Base-by-base conservation (phyloP, 1,140 invertebrate species). In the Melanaphis sacchari region DNA sequence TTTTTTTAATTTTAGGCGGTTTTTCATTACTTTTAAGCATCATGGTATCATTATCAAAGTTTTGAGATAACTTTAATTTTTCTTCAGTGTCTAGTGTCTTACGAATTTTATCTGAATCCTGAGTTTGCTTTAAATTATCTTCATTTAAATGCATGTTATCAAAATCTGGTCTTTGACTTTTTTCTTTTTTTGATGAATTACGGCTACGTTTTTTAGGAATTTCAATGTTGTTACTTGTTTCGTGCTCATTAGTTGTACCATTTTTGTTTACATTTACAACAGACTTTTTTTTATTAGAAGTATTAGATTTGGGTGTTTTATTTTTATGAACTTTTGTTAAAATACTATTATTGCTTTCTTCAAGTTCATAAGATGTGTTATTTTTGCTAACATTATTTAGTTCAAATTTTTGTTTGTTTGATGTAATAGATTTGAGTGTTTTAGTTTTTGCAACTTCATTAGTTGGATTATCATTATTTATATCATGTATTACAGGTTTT, bases 1-100 rank as follows among this genome's bases (percentile, higher is more conserved):
- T 90, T 2, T 90, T 40, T 43, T 90, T 90, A 66, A 90, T 66
- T 66, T 66, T 90, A 31, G 89, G 89, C 2, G 89, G 52, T n/a
- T 90, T 90, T 54, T 54, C 36, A 87, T 46, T 38, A 66, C 26
- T 66, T 41, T 38, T 43, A 22, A 41, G 38, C 38, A 90, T 66
- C 38, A 59, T 43, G 18, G 54, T 43, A 31, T 41, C 54, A 54
- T 59, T 40, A 41, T 41, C 52, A 90, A 22, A 4, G 0, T 41
- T n/a, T 66, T 66, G 11, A 66, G 52, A 66, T 41, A 43, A 40
- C 18, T 52, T 31, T 40, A 36, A 7, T 24, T 38, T 11, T n/a
- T 49, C 38, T 0, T 26, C 9, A 41, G 24, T 87, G 7, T 49
- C 6, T 1, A 36, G 6, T 3, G 1, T 22, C 15, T 36, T 15